Percentiles rank a stretch among this genome's conserved stretches.
Conservation (phyloP, 2,888 invertebrate genomes). For the Saturnia pavonia region DNA sequence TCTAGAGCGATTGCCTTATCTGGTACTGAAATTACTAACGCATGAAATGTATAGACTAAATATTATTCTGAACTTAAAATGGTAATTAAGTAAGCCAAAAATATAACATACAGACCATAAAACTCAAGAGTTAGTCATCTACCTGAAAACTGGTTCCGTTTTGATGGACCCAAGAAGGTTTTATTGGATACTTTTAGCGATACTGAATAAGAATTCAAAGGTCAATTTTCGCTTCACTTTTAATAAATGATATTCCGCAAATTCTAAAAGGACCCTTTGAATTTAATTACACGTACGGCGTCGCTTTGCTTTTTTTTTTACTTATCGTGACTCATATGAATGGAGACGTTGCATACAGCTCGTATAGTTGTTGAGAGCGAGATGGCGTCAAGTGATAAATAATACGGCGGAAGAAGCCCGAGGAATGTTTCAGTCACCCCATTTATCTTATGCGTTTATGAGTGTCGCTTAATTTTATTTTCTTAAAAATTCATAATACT, state of each 20-base stretch:
- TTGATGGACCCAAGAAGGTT: background rate
- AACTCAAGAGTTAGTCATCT: conserved; percentile 11
- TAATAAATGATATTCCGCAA: conserved; percentile 18
- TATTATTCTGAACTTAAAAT: background rate
- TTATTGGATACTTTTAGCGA: conserved; percentile 10
- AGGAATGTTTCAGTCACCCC: conserved; percentile 3
- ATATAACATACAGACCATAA: background rate
- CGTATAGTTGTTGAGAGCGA: conserved; percentile 17
- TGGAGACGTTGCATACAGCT: conserved; percentile 19
- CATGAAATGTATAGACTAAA: background rate
- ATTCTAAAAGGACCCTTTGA: conserved; percentile 15
- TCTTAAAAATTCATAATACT: background rate
- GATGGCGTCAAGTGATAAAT: conserved; percentile 20
- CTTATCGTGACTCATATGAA: conserved; percentile 15
- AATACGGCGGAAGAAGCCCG: conserved; percentile 15
- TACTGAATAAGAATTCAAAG: background rate
- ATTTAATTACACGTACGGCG: conserved; percentile 11
- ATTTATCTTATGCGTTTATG: conserved; percentile 13
- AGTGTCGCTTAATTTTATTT: background rate
- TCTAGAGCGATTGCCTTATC: background rate
- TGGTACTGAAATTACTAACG: background rate
- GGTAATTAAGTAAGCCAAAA: background rate
- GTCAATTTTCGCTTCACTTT: conserved; percentile 17
- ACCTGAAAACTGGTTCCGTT: conserved; percentile 10
- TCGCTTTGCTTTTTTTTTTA: conserved; percentile 10